Conservation (phyloP, 2,888 invertebrate genomes). For the Sialis lutaria region DNA sequence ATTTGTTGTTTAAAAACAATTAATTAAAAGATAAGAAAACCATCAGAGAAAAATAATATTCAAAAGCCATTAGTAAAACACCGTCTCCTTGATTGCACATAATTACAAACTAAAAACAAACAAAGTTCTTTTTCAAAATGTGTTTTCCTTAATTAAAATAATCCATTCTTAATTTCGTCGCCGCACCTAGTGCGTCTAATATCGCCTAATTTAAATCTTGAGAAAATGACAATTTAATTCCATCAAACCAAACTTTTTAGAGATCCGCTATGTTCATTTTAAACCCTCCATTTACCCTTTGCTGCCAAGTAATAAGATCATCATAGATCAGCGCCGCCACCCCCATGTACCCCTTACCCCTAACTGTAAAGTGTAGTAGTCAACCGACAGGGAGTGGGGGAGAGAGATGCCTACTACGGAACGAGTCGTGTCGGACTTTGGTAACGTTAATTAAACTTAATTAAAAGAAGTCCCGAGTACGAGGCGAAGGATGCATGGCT, state of each 20-base stretch:
- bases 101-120: not conserved
- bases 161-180: slow-evolving; percentile 1
- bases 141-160: slow-evolving; percentile 3
- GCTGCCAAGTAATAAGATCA: slow-evolving; percentile 19
- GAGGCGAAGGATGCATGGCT: slow-evolving; percentile 23
- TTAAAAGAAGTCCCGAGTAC: slow-evolving; percentile 26
- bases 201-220: slow-evolving; percentile 5
- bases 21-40: too few relatives aligned
- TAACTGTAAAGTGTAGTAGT: not conserved
- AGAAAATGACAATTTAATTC: slow-evolving; percentile 22
- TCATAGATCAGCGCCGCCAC: slow-evolving; percentile 19
- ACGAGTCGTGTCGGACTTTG: slow-evolving; percentile 26
- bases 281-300: slow-evolving; percentile 19
- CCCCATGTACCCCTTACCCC: too few relatives aligned
- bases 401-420: slow-evolving; percentile 10
- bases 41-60: too few relatives aligned
- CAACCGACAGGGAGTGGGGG: not conserved
- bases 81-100: too few relatives aligned
- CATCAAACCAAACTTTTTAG: slow-evolving; percentile 19
- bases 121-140: not conserved
- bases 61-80: too few relatives aligned
- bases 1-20: too few relatives aligned
- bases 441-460: slow-evolving; percentile 32
- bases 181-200: slow-evolving; percentile 3
- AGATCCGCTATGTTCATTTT: slow-evolving; percentile 20